phyloP scores from a whole-genome alignment of 1,140 invertebrate genomes.

The Drosophila kepulauana region DNA sequence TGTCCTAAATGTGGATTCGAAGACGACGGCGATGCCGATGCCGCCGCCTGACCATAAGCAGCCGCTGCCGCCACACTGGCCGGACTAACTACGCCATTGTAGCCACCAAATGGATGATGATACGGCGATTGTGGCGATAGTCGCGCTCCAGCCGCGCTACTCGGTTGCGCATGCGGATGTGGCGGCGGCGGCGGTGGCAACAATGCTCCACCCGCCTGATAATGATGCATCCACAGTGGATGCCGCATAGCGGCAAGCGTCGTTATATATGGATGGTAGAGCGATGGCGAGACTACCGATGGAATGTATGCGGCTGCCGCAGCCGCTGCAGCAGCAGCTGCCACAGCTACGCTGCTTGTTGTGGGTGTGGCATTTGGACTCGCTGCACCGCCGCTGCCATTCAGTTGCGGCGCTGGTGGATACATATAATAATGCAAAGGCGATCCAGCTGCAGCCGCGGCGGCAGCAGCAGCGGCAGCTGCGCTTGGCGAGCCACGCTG shows the following conservation, averaged over 20 bases:
- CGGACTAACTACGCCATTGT: constrained; percentile 74
- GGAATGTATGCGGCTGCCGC: constrained; percentile 82
- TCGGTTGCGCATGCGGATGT: constrained; percentile 35
- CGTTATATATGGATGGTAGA: constrained; percentile 85
- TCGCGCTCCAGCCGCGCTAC: constrained; percentile 49
- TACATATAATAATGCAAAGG: constrained; percentile 82
- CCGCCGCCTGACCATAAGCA: constrained; percentile 57
- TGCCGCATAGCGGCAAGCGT: constrained; percentile 76
- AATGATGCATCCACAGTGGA: constrained; percentile 86
- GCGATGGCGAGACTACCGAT: constrained; percentile 66
- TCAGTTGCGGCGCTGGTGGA: constrained; percentile 57
- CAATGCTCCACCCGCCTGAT: constrained; percentile 85
- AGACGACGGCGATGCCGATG: constrained; percentile 1
- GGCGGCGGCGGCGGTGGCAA: constrained; percentile 54
- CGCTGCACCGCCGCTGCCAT: constrained; percentile 54
- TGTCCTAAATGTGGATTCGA: constrained; percentile 58
- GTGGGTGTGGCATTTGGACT: constrained; percentile 49
- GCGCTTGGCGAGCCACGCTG: constrained; percentile 63
- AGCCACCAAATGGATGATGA: constrained; percentile 71
- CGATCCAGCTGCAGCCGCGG: constrained; percentile 50
- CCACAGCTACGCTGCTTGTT: constrained; percentile 50
- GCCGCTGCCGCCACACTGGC: constrained; percentile 75
- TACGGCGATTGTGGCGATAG: constrained; percentile 72
- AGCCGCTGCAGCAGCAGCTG: constrained; percentile 68
- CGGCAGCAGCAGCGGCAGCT: constrained; percentile 30